phyloP scores from a whole-genome alignment of 2,113 vertebrate species.

The Fulmarus glacialis region DNA sequence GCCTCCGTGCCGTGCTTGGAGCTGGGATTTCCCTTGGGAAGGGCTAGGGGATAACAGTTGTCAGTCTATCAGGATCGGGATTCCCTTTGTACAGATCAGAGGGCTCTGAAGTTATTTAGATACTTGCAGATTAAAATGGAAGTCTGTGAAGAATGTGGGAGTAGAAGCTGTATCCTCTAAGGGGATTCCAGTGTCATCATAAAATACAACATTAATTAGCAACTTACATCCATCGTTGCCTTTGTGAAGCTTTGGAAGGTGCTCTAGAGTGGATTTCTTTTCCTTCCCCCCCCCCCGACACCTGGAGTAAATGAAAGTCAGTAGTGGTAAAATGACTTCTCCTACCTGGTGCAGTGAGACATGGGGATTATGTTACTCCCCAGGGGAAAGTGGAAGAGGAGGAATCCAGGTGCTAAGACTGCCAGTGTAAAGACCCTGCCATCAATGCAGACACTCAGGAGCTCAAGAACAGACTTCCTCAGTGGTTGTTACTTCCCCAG shows the following conservation, averaged over 20 bases:
- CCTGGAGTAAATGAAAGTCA: neutral
- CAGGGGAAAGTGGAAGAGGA: neutral
- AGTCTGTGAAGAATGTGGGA: neutral
- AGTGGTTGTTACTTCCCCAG: neutral
- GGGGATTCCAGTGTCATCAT: neutral
- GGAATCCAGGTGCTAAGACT: neutral
- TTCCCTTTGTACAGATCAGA: neutral
- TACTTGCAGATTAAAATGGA: neutral
- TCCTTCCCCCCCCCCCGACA: accelerated
- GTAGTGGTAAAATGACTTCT: neutral
- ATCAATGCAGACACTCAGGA: neutral
- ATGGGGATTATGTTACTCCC: neutral
- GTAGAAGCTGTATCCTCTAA: neutral
- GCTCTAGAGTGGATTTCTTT: neutral
- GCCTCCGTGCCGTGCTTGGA: neutral
- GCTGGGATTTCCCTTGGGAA: neutral
- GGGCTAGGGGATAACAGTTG: neutral
- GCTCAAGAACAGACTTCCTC: neutral
- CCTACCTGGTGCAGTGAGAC: neutral
- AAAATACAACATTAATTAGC: neutral
- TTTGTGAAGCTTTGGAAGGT: neutral
- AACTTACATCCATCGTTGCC: neutral
- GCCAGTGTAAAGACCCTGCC: neutral
- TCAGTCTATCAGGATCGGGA: neutral
- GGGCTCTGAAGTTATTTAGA: neutral